phyloP scores from a whole-genome alignment of 2,888 invertebrate genomes.

The Limnephilus auricula region DNA sequence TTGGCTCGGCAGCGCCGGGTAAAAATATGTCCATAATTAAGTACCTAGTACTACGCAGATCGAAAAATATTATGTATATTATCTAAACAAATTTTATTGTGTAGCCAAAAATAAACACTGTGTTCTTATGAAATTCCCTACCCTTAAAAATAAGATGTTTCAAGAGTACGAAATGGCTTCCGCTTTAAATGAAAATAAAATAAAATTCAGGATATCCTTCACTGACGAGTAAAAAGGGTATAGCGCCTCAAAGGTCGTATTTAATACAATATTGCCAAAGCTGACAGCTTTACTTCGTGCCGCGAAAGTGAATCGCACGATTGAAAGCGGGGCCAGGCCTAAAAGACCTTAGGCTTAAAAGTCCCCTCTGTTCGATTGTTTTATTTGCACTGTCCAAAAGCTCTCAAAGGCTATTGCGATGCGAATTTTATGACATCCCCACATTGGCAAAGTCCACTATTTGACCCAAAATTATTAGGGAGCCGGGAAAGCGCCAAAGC shows the following conservation, averaged over 20 bases:
- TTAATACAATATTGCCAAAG: neutral
- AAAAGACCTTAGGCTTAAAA: constrained; percentile 28
- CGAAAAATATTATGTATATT: no score
- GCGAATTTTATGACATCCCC: constrained; percentile 30
- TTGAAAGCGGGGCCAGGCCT: neutral
- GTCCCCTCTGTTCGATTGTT: constrained; percentile 47
- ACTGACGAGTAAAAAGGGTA: constrained; percentile 10
- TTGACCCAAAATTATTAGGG: constrained; percentile 40
- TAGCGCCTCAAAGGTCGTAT: neutral
- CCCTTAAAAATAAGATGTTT: neutral
- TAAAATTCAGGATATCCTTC: neutral
- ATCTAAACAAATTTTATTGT: no score
- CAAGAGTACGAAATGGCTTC: neutral
- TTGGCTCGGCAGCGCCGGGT: no score
- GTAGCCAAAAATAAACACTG: no score
- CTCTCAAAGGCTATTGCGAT: constrained; percentile 49
- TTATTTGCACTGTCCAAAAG: constrained; percentile 55
- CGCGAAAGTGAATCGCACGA: neutral
- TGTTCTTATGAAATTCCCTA: no score
- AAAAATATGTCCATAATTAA: no score
- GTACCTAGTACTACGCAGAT: no score
- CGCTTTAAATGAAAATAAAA: neutral
- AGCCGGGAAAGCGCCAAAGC: constrained; percentile 7
- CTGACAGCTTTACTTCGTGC: constrained; percentile 15
- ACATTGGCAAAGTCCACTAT: constrained; percentile 33